Percentiles rank a stretch among this genome's conserved stretches.
phyloP scores from a whole-genome alignment of 2,113 vertebrate genomes.

The Macroglossus sobrinus region DNA sequence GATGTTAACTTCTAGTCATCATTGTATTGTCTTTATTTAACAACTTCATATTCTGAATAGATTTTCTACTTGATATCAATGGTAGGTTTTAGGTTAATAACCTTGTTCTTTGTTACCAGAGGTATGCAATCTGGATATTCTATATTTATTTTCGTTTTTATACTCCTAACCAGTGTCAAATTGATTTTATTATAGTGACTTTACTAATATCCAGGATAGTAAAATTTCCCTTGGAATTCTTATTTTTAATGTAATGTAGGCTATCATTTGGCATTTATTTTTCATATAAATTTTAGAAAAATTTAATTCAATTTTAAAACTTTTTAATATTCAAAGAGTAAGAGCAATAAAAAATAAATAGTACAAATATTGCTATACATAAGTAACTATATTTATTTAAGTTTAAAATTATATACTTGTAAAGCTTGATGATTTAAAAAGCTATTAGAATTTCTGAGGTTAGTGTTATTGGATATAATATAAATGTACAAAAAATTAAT shows the following conservation, averaged over 20 bases:
- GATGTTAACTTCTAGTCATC: not conserved
- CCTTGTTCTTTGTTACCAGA: not conserved
- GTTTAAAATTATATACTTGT: not conserved
- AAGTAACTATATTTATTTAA: not conserved
- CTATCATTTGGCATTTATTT: not conserved
- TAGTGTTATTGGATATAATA: not conserved
- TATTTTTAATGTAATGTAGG: not conserved
- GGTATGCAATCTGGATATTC: not conserved
- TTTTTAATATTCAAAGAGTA: not conserved
- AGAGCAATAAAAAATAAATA: not conserved
- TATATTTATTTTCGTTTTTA: not conserved
- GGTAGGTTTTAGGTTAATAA: not conserved
- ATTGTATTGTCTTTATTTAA: not conserved
- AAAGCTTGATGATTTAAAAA: not conserved
- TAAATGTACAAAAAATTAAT: not conserved
- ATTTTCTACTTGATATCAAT: not conserved
- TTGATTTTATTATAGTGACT: not conserved
- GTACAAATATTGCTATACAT: not conserved
- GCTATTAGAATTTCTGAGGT: not conserved
- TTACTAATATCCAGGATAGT: not conserved
- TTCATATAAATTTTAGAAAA: not conserved
- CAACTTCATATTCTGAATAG: not conserved
- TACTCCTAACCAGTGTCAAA: not conserved
- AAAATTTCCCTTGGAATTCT: not conserved
- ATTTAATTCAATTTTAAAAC: not conserved